Percentiles rank a stretch among this genome's conserved stretches.
Evolutionary conservation across 2,113 vertebrate species (phyloP).

Genomic region (Melanocharis versteri): DNA sequence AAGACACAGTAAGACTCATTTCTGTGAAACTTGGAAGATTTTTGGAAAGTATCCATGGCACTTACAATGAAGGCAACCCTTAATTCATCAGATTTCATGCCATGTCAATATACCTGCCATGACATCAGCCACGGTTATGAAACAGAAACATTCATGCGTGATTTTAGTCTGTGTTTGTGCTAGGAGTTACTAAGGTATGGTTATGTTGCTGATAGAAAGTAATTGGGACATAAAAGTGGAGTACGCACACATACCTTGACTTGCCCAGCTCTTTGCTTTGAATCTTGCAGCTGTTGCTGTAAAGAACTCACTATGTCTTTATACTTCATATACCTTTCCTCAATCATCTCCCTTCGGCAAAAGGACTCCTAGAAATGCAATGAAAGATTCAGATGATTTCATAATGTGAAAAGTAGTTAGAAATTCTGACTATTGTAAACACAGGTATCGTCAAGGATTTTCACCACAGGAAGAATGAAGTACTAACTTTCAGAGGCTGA

Average conservation of each 20-base stretch:
- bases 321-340: slow-evolving; percentile 80
- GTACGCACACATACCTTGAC: slow-evolving; percentile 72
- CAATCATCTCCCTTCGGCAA: slow-evolving; percentile 75
- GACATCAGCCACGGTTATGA: neutral
- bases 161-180: neutral
- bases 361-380: slow-evolving; percentile 76
- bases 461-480: neutral
- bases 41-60: neutral
- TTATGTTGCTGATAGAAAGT: neutral
- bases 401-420: neutral
- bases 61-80: neutral
- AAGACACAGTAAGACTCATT: neutral
- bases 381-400: neutral
- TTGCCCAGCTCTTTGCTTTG: slow-evolving; percentile 75
- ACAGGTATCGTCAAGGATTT: neutral
- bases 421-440: neutral
- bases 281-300: slow-evolving; percentile 81
- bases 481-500: neutral
- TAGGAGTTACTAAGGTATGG: neutral
- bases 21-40: neutral
- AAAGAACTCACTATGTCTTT: slow-evolving; percentile 80
- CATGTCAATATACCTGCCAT: neutral
- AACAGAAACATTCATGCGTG: neutral
- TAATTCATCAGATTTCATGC: neutral
- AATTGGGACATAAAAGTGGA: neutral